Evolutionary conservation across 2,797 vertebrate genomes (phyloP).

Genomic region (Simalia tracyae): DNA sequence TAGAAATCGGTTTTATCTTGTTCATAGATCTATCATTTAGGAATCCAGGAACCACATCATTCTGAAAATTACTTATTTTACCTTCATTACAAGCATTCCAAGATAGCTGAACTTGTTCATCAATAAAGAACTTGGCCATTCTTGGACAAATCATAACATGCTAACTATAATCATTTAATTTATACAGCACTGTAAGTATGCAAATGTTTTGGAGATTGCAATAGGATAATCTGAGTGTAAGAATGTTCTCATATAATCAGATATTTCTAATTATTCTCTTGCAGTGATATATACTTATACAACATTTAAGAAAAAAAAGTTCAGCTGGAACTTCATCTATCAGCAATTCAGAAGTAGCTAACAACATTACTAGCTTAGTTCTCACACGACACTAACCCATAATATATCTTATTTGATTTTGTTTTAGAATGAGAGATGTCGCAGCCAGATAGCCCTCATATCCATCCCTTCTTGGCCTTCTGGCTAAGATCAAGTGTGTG

Average conservation of each 20-base stretch:
- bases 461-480: background rate
- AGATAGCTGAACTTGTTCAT: background rate
- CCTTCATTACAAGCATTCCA: background rate
- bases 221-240: background rate
- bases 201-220: background rate
- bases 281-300: too few species aligned
- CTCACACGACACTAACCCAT: background rate
- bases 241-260: too few species aligned
- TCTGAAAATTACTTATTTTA: background rate
- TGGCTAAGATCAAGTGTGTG: background rate
- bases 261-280: too few species aligned
- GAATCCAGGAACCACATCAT: background rate
- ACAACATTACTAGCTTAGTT: background rate
- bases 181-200: background rate
- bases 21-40: background rate
- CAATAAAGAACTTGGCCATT: background rate
- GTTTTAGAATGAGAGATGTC: background rate
- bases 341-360: background rate
- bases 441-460: background rate
- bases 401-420: background rate
- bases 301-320: too few species aligned
- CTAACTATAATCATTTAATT: background rate
- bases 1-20: background rate
- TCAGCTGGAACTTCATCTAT: background rate
- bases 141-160: too few species aligned